Percentiles rank a stretch among this genome's conserved stretches.
Evolutionary conservation across 2,888 invertebrate species (phyloP).

Genomic region (Drosophila ustulata): DNA sequence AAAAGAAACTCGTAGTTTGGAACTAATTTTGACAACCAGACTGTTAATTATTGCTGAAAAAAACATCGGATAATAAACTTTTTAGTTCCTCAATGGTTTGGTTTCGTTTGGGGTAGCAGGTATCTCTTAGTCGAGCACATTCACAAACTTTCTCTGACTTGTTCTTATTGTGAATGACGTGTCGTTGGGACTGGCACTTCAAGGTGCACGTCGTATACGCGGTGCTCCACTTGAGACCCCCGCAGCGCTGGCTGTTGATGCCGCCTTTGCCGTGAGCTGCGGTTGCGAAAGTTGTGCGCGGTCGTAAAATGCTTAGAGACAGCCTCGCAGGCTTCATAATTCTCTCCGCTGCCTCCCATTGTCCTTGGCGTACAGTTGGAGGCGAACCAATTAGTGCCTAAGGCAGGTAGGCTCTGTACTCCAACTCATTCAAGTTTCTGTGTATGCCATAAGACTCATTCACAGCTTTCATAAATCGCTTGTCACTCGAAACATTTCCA

Average conservation of each 20-base stretch:
- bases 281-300: constrained; percentile 36
- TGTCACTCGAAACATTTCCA: background rate
- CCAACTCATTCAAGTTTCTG: background rate
- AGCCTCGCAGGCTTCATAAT: constrained; percentile 49
- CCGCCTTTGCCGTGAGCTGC: constrained; percentile 10
- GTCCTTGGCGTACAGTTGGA: constrained; percentile 27
- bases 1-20: too few relatives aligned
- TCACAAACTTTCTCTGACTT: constrained; percentile 23
- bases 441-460: background rate
- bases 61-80: too few relatives aligned
- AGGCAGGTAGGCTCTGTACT: constrained; percentile 10
- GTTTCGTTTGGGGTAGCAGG: background rate
- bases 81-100: too few relatives aligned
- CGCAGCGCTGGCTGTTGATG: constrained; percentile 15
- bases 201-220: constrained; percentile 49
- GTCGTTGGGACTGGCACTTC: constrained; percentile 51
- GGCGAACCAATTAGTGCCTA: constrained; percentile 27
- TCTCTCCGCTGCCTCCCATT: constrained; percentile 30
- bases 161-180: constrained; percentile 56
- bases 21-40: too few relatives aligned
- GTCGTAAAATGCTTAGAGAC: constrained; percentile 45
- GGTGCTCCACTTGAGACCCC: constrained; percentile 55
- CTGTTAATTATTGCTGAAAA: too few relatives aligned
- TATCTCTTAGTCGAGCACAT: background rate
- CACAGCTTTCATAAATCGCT: background rate